Evolutionary conservation across 2,888 invertebrate species (phyloP).

Genomic region (Scrobipalpa atriplicella): DNA sequence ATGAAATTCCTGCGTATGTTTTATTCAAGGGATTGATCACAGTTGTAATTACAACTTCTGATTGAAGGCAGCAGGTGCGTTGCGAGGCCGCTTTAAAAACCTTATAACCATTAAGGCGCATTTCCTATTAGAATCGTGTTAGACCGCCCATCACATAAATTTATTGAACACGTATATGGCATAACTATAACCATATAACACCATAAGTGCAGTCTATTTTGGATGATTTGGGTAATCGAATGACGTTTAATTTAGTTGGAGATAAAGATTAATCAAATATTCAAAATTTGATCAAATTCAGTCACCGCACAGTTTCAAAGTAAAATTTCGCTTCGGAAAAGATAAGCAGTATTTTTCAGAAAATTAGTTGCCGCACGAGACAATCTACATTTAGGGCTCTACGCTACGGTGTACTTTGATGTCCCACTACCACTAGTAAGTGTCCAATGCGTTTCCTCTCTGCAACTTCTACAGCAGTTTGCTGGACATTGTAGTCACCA

Average conservation of each 20-base stretch:
- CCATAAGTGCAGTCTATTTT: neutral
- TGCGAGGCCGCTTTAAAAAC: conserved; percentile 19
- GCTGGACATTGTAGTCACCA: no score
- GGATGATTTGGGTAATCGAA: conserved; percentile 3
- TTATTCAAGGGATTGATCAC: conserved; percentile 12
- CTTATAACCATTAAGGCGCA: conserved; percentile 47
- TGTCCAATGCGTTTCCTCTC: no score
- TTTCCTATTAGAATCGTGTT: conserved; percentile 78
- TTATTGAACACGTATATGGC: conserved; percentile 10
- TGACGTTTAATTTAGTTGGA: neutral
- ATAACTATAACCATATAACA: neutral
- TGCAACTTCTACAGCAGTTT: no score
- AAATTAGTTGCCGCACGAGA: no score
- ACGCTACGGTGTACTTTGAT: no score
- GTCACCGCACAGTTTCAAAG: no score
- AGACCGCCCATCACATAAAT: conserved; percentile 43
- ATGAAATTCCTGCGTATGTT: conserved; percentile 11
- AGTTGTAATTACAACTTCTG: conserved; percentile 30
- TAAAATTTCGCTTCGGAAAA: no score
- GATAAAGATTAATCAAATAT: no score
- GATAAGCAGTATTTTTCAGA: no score
- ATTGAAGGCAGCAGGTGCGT: conserved; percentile 66
- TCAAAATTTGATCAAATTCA: no score
- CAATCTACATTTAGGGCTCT: no score
- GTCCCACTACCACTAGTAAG: no score